These are phyloP conservation scores for Castor canadensis DNA, from an alignment of 2,113 vertebrate species.

Conservation along the genomic window DNA sequence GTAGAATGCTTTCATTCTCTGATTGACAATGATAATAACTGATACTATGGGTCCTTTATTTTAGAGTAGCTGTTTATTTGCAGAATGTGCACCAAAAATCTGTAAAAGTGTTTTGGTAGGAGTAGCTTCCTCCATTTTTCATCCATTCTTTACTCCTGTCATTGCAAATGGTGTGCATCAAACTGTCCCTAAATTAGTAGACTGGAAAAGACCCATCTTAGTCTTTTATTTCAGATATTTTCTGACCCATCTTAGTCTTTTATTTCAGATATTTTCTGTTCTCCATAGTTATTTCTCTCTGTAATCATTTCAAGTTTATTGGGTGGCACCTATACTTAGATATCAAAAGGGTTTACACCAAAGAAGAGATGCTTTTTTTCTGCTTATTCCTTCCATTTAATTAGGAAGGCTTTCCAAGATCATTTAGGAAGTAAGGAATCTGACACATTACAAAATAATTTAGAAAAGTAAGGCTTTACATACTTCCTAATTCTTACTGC, in stretches of 20 bases:
- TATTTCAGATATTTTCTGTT: conserved; percentile 50
- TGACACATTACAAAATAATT: conserved; percentile 21
- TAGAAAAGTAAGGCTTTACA: not conserved
- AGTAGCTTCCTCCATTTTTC: conserved; percentile 57
- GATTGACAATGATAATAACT: conserved; percentile 79
- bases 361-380: not conserved
- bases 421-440: conserved; percentile 3
- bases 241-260: conserved; percentile 43
- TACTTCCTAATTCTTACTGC: not conserved
- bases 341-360: not conserved
- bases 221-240: conserved; percentile 59
- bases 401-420: not conserved
- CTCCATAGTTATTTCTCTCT: conserved; percentile 5
- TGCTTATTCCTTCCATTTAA: conserved; percentile 21
- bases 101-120: conserved; percentile 62
- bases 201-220: conserved; percentile 48
- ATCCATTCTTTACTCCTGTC: conserved; percentile 42
- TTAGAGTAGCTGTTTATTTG: conserved; percentile 71
- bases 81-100: conserved; percentile 61
- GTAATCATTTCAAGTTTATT: not conserved
- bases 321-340: conserved; percentile 36
- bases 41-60: conserved; percentile 73
- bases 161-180: conserved; percentile 59
- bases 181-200: conserved; percentile 61
- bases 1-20: conserved; percentile 70